Percentiles rank a stretch among this genome's conserved stretches.
phyloP scores from a whole-genome alignment of 2,888 invertebrate species.

The Tipula confusa region DNA sequence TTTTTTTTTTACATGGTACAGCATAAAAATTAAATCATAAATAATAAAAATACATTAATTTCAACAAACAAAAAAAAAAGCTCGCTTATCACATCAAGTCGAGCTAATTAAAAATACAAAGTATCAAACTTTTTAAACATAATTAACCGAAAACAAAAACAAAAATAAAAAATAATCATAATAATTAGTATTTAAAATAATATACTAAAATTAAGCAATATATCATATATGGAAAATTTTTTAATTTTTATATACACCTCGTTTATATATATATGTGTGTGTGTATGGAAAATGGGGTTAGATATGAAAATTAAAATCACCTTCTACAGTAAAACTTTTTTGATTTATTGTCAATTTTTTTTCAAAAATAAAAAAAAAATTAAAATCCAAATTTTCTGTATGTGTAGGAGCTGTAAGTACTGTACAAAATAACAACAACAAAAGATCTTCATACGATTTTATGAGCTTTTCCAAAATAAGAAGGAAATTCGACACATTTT shows the following conservation, averaged over 20 bases:
- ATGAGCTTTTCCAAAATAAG: background rate
- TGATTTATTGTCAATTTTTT: constrained; percentile 14
- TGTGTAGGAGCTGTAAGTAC: background rate
- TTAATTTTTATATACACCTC: background rate
- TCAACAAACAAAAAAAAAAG: background rate
- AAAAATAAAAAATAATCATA: background rate
- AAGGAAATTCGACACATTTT: constrained; percentile 25
- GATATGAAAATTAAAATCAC: constrained; percentile 12
- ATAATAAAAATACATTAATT: constrained; percentile 16
- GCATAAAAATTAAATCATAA: background rate
- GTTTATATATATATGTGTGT: background rate
- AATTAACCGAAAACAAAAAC: constrained; percentile 3
- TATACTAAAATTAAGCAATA: constrained; percentile 25
- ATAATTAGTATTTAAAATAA: constrained; percentile 25
- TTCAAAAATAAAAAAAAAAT: background rate
- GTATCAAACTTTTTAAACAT: background rate
- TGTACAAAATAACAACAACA: too few relatives aligned
- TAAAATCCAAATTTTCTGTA: background rate
- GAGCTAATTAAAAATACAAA: constrained; percentile 25
- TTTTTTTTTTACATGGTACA: background rate
- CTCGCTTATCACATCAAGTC: constrained; percentile 20
- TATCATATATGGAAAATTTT: constrained; percentile 12
- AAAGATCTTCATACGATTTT: background rate
- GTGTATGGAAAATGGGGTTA: background rate
- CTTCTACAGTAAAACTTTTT: constrained; percentile 12